Evolutionary conservation across 2,888 invertebrate genomes (phyloP).

Genomic region (Drosophila ochracea): DNA sequence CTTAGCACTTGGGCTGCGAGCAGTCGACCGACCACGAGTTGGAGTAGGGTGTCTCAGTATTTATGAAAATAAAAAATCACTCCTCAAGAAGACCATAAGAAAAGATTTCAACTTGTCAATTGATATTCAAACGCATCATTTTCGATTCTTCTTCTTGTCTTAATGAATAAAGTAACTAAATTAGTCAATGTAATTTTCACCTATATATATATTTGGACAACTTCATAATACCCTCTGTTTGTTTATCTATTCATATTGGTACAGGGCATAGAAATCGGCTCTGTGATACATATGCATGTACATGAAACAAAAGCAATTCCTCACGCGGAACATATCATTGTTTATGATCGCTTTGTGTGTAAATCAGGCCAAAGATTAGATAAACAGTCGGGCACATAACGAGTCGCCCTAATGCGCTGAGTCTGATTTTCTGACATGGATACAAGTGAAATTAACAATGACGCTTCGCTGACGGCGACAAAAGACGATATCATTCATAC

Average conservation of each 20-base stretch:
- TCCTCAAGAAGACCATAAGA: neutral
- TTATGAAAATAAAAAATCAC: neutral
- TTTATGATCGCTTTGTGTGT: neutral
- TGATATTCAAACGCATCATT: neutral
- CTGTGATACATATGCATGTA: constrained; percentile 10
- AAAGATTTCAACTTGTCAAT: neutral
- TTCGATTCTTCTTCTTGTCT: neutral
- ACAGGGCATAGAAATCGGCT: neutral
- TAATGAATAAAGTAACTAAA: neutral
- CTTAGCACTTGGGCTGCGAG: constrained; percentile 20
- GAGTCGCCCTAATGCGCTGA: constrained; percentile 49
- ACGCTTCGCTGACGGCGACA: constrained; percentile 34
- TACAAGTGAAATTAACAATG: constrained; percentile 63
- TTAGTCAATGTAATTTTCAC: neutral
- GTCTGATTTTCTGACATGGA: constrained; percentile 48
- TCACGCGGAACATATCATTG: neutral
- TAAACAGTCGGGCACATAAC: constrained; percentile 29
- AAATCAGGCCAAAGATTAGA: constrained; percentile 48
- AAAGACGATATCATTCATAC: constrained; percentile 30
- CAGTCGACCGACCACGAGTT: constrained; percentile 26
- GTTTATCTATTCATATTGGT: neutral
- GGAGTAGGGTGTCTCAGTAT: constrained; percentile 39
- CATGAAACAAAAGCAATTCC: constrained; percentile 1
- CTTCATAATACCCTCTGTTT: neutral
- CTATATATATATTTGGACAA: neutral